phyloP scores from a whole-genome alignment of 2,797 vertebrate genomes.

The Lagorchestes hirsutus region DNA sequence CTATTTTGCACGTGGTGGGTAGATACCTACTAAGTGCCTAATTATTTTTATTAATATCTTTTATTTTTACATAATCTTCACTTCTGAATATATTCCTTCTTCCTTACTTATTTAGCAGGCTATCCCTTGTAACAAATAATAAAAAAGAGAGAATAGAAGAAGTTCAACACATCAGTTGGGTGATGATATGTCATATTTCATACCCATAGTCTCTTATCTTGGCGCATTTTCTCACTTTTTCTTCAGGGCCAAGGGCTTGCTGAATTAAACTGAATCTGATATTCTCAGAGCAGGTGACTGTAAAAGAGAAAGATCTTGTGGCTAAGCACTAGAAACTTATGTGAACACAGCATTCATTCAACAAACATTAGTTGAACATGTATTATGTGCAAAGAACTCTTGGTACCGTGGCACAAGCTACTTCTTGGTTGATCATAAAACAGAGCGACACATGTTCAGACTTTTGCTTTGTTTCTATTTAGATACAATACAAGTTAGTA shows the following conservation, averaged over 20 bases:
- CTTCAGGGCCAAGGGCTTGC: background rate
- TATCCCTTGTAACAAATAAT: background rate
- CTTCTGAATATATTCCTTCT: background rate
- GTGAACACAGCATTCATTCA: background rate
- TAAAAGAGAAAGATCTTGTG: background rate
- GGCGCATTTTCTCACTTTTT: background rate
- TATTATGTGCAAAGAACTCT: background rate
- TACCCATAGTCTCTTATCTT: background rate
- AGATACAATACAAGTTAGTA: too few relatives aligned
- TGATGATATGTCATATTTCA: background rate
- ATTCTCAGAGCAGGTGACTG: background rate
- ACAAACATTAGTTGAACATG: background rate
- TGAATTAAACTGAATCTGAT: background rate
- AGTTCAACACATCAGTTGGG: background rate
- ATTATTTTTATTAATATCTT: background rate
- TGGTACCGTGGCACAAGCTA: background rate
- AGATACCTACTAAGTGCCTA: background rate
- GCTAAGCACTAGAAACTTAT: background rate
- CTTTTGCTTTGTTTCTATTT: background rate
- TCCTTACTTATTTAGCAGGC: background rate
- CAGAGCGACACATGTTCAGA: background rate
- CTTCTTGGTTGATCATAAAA: background rate
- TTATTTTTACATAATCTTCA: background rate
- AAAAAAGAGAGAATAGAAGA: background rate
- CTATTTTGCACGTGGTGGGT: background rate